Conservation (phyloP, 92 coral and sea anemone genomes). For the Pocillopora grandis region DNA sequence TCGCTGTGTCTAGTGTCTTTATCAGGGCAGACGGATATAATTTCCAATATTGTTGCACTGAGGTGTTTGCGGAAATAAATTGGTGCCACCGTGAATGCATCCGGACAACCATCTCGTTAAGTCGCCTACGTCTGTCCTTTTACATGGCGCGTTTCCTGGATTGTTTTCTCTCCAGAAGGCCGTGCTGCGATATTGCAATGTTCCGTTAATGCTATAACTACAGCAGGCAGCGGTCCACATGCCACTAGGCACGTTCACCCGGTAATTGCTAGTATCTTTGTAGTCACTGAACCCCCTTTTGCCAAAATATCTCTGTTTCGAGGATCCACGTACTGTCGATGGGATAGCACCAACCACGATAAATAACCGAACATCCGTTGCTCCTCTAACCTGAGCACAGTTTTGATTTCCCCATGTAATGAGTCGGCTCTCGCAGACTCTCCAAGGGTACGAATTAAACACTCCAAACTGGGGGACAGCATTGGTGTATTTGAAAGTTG, state of each 20-base stretch:
- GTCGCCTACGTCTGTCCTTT: not conserved
- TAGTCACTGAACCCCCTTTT: not conserved
- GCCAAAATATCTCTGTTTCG: not conserved
- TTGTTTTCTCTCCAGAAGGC: not conserved
- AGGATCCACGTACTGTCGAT: not conserved
- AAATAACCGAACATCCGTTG: not conserved
- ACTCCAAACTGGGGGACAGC: not conserved
- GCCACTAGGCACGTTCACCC: not conserved
- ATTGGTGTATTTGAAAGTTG: constrained; percentile 2
- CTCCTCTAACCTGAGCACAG: constrained; percentile 5
- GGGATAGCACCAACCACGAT: constrained; percentile 1
- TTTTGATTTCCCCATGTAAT: not conserved
- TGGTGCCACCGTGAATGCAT: not conserved
- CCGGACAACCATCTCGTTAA: not conserved
- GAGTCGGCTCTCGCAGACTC: not conserved
- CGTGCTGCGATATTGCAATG: not conserved
- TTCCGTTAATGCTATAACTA: not conserved
- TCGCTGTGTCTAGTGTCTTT: no score
- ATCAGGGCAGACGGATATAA: not conserved
- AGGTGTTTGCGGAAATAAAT: not conserved
- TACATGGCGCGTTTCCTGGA: not conserved
- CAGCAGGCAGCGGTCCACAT: constrained; percentile 5
- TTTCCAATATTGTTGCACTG: not conserved
- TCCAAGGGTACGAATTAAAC: not conserved
- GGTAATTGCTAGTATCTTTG: not conserved